Evolutionary conservation across 2,113 vertebrate species (phyloP).

Genomic region (Dolichallabes microphthalmus): DNA sequence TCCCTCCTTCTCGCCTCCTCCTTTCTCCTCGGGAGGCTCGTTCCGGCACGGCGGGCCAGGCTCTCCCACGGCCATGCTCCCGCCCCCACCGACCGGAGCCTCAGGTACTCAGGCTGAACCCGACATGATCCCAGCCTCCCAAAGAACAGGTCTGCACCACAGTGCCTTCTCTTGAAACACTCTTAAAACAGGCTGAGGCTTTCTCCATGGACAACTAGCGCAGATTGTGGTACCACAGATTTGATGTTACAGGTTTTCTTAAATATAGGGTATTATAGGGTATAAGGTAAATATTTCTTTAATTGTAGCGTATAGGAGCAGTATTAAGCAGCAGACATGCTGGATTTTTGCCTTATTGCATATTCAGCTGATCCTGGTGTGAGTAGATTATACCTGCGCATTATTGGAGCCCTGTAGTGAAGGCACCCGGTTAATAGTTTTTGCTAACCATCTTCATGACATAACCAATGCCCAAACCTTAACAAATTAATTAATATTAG

Average conservation of each 20-base stretch:
- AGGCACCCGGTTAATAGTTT: neutral
- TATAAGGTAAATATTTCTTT: too few species aligned
- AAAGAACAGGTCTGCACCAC: constrained; percentile 88
- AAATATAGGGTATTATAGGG: neutral
- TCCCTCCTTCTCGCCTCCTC: constrained; percentile 63
- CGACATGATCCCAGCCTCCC: constrained; percentile 80
- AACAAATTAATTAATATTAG: too few species aligned
- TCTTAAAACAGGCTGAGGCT: constrained; percentile 7
- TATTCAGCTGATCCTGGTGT: neutral
- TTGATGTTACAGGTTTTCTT: neutral
- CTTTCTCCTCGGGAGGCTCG: constrained; percentile 75
- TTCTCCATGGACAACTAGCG: neutral
- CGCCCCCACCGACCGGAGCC: constrained; percentile 77
- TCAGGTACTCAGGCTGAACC: constrained; percentile 89
- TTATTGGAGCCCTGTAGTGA: neutral
- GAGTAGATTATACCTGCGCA: neutral
- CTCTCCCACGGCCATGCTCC: constrained; percentile 81
- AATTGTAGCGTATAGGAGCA: neutral
- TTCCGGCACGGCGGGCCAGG: constrained; percentile 92
- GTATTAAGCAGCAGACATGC: neutral
- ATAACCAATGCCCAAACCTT: neutral
- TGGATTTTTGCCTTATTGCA: neutral
- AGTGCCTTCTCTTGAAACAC: constrained; percentile 48
- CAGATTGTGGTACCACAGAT: neutral
- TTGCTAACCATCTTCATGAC: neutral